Conservation (phyloP, 1,140 invertebrate genomes). For the Tenebrio molitor region DNA sequence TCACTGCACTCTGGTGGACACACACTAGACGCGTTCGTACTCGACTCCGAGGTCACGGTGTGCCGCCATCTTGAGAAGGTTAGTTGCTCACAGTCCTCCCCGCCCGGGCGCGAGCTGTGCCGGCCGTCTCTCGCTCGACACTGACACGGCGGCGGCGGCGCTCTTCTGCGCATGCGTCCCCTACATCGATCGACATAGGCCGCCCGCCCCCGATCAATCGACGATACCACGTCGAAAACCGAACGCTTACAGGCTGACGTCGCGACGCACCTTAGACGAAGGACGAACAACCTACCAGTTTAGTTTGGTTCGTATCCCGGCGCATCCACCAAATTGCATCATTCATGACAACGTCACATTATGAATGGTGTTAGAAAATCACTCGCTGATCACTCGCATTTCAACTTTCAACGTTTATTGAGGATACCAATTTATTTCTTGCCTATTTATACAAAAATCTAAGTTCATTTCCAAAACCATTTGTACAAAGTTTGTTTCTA, state of each 20-base stretch:
- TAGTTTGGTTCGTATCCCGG: background rate
- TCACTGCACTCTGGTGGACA: slow-evolving; percentile 53
- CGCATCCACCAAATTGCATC: background rate
- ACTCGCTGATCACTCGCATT: too few relatives aligned
- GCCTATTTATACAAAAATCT: too few relatives aligned
- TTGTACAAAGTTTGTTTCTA: too few relatives aligned
- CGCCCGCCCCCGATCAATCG: slow-evolving; percentile 40
- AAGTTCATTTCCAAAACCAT: too few relatives aligned
- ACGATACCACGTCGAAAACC: too few relatives aligned
- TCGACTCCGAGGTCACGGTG: slow-evolving; percentile 53
- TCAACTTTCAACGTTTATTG: too few relatives aligned
- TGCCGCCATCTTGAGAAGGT: slow-evolving; percentile 65
- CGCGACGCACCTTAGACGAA: too few relatives aligned
- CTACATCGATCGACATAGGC: slow-evolving; percentile 51
- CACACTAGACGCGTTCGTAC: slow-evolving; percentile 51
- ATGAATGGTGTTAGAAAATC: too few relatives aligned
- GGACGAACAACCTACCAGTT: too few relatives aligned
- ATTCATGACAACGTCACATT: too few relatives aligned
- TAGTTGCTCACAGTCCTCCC: slow-evolving; percentile 63
- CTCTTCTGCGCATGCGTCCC: slow-evolving; percentile 53
- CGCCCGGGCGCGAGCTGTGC: slow-evolving; percentile 66
- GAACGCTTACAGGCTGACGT: too few relatives aligned
- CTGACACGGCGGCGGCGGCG: slow-evolving; percentile 54
- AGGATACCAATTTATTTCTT: too few relatives aligned
- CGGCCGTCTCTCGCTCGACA: slow-evolving; percentile 63